Evolutionary conservation across 2,113 vertebrate species (phyloP).

Genomic region (Ictidomys tridecemlineatus): DNA sequence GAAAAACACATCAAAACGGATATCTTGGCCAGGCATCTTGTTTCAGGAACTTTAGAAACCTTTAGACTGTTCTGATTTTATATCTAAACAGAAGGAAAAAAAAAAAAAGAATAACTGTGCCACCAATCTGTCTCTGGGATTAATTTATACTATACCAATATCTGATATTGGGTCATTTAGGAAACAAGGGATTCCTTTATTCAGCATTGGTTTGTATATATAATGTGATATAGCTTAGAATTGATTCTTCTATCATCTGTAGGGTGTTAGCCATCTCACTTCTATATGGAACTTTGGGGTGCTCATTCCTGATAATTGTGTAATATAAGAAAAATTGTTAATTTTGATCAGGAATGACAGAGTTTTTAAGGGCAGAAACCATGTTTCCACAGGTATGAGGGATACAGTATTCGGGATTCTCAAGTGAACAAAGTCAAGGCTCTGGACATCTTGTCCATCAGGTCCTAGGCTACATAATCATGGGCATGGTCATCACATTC

Average conservation of each 20-base stretch:
- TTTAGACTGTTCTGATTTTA: constrained; percentile 25
- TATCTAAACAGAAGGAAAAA: neutral
- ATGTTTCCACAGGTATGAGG: neutral
- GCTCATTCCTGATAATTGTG: neutral
- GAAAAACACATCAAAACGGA: neutral
- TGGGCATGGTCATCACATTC: neutral
- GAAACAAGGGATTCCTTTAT: constrained; percentile 28
- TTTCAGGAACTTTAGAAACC: constrained; percentile 21
- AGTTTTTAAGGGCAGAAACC: neutral
- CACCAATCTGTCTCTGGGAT: neutral
- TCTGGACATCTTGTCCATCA: neutral
- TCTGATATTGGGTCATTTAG: neutral
- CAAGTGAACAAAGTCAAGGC: neutral
- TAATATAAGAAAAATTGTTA: neutral
- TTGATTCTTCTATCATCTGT: neutral
- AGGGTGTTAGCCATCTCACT: neutral
- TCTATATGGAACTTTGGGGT: neutral
- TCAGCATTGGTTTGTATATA: neutral
- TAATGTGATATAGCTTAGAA: neutral
- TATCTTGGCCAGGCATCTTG: neutral
- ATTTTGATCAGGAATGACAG: constrained; percentile 10
- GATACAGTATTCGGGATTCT: too few relatives aligned
- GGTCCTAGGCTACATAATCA: neutral
- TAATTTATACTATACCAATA: neutral
- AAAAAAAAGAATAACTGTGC: neutral